Evolutionary conservation across 2,888 invertebrate genomes (phyloP).

Genomic region (Orchesella flavescens): DNA sequence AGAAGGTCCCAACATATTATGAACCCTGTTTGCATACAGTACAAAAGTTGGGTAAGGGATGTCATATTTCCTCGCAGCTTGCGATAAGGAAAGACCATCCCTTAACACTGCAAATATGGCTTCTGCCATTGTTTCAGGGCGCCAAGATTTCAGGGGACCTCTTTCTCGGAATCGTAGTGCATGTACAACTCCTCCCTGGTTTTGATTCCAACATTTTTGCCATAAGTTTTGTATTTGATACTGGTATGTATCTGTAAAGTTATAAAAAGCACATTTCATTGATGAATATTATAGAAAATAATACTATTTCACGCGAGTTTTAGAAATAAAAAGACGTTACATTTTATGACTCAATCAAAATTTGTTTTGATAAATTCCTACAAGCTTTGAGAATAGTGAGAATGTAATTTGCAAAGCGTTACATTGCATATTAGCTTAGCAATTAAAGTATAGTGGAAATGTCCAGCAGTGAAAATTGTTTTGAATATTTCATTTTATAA

Average conservation of each 20-base stretch:
- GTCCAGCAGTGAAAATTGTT: too few relatives aligned
- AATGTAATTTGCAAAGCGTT: too few relatives aligned
- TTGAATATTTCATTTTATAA: background rate
- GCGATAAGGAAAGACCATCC: constrained; percentile 90
- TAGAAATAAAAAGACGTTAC: background rate
- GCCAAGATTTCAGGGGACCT: constrained; percentile 93
- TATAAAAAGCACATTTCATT: constrained; percentile 62
- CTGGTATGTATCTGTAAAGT: constrained; percentile 93
- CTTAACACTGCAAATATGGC: constrained; percentile 94
- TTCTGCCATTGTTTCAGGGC: constrained; percentile 95
- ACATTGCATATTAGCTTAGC: too few relatives aligned
- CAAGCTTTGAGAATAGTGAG: too few relatives aligned
- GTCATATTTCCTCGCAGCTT: constrained; percentile 94
- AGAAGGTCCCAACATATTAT: constrained; percentile 94
- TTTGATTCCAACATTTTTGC: constrained; percentile 97
- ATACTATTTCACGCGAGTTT: too few relatives aligned
- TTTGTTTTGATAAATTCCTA: too few relatives aligned
- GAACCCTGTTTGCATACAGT: constrained; percentile 91
- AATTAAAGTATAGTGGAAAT: too few relatives aligned
- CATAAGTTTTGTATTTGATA: constrained; percentile 95
- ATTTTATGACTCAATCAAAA: background rate
- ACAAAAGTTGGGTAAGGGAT: constrained; percentile 96
- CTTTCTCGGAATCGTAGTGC: constrained; percentile 92
- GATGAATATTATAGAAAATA: too few relatives aligned
- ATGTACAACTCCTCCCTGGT: constrained; percentile 88